phyloP scores from a whole-genome alignment of 2,888 invertebrate genomes.

The Drosophila niveifrons region DNA sequence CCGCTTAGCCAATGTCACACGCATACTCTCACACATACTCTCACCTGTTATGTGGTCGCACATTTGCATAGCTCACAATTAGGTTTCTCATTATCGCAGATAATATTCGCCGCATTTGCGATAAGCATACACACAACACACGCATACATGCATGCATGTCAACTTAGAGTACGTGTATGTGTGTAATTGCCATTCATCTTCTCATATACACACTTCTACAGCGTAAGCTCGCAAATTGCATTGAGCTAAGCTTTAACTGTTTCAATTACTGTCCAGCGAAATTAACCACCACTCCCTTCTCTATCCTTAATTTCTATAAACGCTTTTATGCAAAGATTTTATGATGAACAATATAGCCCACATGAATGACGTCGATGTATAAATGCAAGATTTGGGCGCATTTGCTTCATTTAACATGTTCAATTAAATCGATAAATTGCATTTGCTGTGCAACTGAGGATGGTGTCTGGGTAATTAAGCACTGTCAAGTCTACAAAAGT shows the following conservation, averaged over 20 bases:
- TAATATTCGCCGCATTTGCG: constrained; percentile 76
- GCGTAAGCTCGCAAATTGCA: constrained; percentile 42
- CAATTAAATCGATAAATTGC: neutral
- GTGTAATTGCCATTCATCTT: constrained; percentile 51
- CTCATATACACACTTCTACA: constrained; percentile 16
- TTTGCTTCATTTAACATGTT: neutral
- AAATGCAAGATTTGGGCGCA: neutral
- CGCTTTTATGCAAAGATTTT: constrained; percentile 57
- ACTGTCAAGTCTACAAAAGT: no score
- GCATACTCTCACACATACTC: constrained; percentile 7
- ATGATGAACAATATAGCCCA: constrained; percentile 16
- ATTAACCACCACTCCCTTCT: constrained; percentile 8
- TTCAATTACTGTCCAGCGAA: constrained; percentile 63
- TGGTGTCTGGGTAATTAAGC: no score
- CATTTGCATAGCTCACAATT: constrained; percentile 78
- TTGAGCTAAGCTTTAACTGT: constrained; percentile 67
- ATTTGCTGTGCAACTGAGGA: neutral
- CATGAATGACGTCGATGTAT: neutral
- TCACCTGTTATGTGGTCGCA: constrained; percentile 37
- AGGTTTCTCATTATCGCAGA: constrained; percentile 75
- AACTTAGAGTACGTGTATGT: constrained; percentile 21
- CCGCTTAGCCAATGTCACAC: constrained; percentile 54
- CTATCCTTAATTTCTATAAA: constrained; percentile 18
- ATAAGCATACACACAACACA: constrained; percentile 45
- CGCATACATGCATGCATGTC: constrained; percentile 5